Percentiles rank a stretch among this genome's conserved stretches.
phyloP scores from a whole-genome alignment of 2,888 invertebrate species.

The Apoda limacodes region DNA sequence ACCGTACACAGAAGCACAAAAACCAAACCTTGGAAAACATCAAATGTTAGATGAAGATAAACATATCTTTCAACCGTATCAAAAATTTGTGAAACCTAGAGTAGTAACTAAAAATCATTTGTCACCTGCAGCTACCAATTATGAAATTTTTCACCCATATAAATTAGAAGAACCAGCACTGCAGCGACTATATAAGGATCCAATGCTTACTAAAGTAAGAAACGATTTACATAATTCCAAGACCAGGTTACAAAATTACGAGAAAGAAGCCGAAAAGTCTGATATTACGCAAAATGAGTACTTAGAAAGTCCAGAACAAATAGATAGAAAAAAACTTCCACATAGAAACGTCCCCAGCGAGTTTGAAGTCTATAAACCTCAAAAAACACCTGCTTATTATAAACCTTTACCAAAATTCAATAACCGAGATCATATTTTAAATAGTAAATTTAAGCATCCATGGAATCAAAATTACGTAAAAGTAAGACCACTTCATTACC shows the following conservation, averaged over 20 bases:
- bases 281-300: conserved; percentile 45
- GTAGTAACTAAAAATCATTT: conserved; percentile 23
- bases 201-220: conserved; percentile 42
- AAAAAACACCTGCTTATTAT: conserved; percentile 51
- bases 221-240: conserved; percentile 40
- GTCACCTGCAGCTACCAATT: conserved; percentile 36
- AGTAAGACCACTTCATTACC: conserved; percentile 51
- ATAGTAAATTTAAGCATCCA: conserved; percentile 51
- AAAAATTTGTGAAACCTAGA: conserved; percentile 33
- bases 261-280: conserved; percentile 41
- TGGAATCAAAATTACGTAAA: conserved; percentile 52
- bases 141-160: conserved; percentile 58
- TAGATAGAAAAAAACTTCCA: conserved; percentile 41
- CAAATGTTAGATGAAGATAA: conserved; percentile 33
- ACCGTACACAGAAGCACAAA: conserved; percentile 36
- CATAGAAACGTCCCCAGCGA: conserved; percentile 41
- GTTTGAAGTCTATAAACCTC: conserved; percentile 51
- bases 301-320: conserved; percentile 44
- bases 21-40: conserved; percentile 44
- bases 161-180: conserved; percentile 47
- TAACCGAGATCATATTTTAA: conserved; percentile 38
- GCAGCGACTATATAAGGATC: conserved; percentile 45
- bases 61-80: conserved; percentile 32
- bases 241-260: conserved; percentile 41
- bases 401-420: conserved; percentile 25